phyloP scores from a whole-genome alignment of 1,140 invertebrate genomes.

The Penaeus japonicus region DNA sequence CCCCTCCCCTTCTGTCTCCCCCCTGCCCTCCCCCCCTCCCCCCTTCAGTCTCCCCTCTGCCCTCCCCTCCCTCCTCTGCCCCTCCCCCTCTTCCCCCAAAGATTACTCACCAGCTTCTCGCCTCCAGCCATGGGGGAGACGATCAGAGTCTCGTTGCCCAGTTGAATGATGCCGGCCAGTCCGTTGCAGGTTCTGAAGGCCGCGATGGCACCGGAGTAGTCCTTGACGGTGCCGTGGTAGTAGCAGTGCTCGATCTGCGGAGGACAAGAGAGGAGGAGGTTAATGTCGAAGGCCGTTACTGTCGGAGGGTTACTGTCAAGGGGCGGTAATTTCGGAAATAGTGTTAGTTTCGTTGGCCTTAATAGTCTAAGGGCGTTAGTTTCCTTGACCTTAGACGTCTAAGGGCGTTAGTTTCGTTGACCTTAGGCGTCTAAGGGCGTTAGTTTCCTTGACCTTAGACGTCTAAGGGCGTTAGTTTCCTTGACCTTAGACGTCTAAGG shows the following conservation, averaged over 20 bases:
- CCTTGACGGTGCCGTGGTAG: conserved; percentile 74
- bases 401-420: no score
- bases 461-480: no score
- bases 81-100: not conserved
- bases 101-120: conserved; percentile 88
- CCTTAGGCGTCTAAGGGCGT: no score
- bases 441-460: no score
- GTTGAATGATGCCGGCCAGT: conserved; percentile 93
- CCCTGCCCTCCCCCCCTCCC: not conserved
- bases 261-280: conserved; percentile 3
- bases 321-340: no score
- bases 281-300: not conserved
- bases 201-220: conserved; percentile 93
- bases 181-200: conserved; percentile 97
- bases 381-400: no score
- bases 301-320: no score
- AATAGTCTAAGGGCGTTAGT: no score
- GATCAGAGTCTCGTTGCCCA: conserved; percentile 96
- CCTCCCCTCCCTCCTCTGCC: no score
- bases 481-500: no score
- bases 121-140: conserved; percentile 96
- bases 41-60: not conserved
- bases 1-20: not conserved
- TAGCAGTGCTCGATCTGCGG: conserved; percentile 59
- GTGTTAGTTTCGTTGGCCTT: no score